phyloP scores from a whole-genome alignment of 2,113 vertebrate genomes.

The Pterocles gutturalis region DNA sequence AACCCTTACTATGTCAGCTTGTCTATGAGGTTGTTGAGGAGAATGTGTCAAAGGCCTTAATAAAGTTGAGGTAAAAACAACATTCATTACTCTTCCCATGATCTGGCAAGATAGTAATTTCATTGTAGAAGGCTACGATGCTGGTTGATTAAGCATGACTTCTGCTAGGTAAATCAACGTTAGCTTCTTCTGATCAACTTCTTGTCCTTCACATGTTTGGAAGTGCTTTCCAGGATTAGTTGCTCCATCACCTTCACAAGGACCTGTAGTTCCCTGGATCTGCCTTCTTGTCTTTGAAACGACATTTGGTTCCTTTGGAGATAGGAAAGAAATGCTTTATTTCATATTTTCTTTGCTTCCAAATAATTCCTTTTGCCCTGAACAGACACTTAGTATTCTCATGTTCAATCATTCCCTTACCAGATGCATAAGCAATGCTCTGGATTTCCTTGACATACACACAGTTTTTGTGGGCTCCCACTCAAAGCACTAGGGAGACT shows the following conservation, averaged over 20 bases:
- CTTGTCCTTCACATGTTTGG: neutral
- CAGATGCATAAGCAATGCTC: neutral
- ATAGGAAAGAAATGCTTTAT: neutral
- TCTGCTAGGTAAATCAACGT: neutral
- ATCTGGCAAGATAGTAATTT: neutral
- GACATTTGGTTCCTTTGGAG: neutral
- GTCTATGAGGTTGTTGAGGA: neutral
- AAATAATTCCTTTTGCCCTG: neutral
- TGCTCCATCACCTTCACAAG: neutral
- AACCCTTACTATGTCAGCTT: neutral
- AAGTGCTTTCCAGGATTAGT: neutral
- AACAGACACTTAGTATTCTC: neutral
- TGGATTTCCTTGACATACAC: neutral
- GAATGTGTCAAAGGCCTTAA: neutral
- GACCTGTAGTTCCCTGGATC: neutral
- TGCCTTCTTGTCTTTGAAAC: neutral
- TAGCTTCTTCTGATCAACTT: neutral
- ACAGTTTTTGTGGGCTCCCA: neutral
- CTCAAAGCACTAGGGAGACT: neutral
- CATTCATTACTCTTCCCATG: neutral
- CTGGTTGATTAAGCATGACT: neutral
- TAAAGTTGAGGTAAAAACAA: neutral
- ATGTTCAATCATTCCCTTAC: neutral
- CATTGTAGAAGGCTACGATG: neutral
- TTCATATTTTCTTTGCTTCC: neutral